These are phyloP conservation scores for Speoplatyrhinus poulsoni DNA, from an alignment of 2,113 vertebrate species.

Conservation along the genomic window DNA sequence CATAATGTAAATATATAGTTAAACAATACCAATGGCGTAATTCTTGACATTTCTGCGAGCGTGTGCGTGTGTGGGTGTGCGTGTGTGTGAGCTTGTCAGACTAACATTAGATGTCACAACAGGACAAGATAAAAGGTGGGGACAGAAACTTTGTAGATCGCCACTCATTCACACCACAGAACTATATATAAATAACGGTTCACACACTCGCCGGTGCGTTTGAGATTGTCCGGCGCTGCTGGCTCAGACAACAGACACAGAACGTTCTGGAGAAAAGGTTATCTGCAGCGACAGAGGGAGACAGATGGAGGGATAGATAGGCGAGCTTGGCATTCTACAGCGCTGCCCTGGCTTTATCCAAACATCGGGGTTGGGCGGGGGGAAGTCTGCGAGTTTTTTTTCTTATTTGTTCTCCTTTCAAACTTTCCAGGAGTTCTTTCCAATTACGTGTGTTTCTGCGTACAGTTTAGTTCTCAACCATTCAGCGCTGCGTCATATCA, in stretches of 20 bases:
- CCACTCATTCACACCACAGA: neutral
- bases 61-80: too few relatives aligned
- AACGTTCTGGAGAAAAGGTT: slow-evolving; percentile 33
- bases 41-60: too few relatives aligned
- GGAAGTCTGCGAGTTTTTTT: neutral
- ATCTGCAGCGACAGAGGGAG: slow-evolving; percentile 25
- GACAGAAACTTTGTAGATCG: neutral
- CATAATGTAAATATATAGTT: too few relatives aligned
- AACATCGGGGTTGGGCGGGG: slow-evolving; percentile 1
- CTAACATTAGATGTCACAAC: too few relatives aligned
- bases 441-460: neutral
- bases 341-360: slow-evolving; percentile 28
- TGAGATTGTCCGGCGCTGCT: slow-evolving; percentile 2
- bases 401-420: neutral
- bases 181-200: neutral
- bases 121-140: too few relatives aligned
- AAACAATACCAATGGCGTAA: too few relatives aligned
- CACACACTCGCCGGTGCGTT: neutral
- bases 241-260: slow-evolving; percentile 16
- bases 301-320: slow-evolving; percentile 33
- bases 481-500: too few relatives aligned
- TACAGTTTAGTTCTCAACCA: neutral
- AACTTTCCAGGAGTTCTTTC: neutral
- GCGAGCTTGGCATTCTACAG: slow-evolving; percentile 21
- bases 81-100: too few relatives aligned